Percentiles rank a stretch among this genome's conserved stretches.
Conservation (phyloP, 2,797 vertebrate species). For the Perodicticus potto region DNA sequence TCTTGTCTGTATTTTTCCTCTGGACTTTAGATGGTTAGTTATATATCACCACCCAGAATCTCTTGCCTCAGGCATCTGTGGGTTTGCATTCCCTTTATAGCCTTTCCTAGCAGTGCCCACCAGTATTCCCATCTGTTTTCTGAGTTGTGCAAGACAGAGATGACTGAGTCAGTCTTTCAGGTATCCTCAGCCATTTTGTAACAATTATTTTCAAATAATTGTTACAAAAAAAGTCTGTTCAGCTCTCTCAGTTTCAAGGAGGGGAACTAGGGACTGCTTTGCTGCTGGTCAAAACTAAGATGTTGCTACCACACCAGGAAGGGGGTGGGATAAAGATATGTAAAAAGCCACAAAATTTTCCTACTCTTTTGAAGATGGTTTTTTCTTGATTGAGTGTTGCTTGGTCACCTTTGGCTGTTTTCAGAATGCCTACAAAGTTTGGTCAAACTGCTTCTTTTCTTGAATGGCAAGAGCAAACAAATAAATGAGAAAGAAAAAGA, state of each 20-base stretch:
- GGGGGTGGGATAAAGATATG: not conserved
- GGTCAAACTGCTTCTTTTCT: not conserved
- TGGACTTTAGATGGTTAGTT: not conserved
- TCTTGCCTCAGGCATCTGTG: not conserved
- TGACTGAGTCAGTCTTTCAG: not conserved
- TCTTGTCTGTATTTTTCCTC: not conserved
- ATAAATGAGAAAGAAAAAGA: no score
- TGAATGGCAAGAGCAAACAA: no score
- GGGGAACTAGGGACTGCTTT: not conserved
- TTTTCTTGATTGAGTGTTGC: not conserved
- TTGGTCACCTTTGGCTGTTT: not conserved
- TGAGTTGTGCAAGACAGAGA: not conserved
- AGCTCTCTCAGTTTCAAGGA: not conserved
- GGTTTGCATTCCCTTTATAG: not conserved
- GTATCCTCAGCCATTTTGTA: not conserved
- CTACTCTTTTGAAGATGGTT: not conserved
- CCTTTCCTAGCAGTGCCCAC: not conserved
- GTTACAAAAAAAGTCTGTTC: not conserved
- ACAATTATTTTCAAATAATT: slow-evolving; percentile 8
- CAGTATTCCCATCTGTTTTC: not conserved
- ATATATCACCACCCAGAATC: not conserved
- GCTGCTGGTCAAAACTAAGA: not conserved
- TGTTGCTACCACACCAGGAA: not conserved
- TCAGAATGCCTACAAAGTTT: not conserved
- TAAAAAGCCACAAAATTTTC: not conserved